Evolutionary conservation across 2,113 vertebrate species (phyloP), one percentile per base, ranked within the genome.

Genomic region (Ceyx cyanopectus): DNA sequence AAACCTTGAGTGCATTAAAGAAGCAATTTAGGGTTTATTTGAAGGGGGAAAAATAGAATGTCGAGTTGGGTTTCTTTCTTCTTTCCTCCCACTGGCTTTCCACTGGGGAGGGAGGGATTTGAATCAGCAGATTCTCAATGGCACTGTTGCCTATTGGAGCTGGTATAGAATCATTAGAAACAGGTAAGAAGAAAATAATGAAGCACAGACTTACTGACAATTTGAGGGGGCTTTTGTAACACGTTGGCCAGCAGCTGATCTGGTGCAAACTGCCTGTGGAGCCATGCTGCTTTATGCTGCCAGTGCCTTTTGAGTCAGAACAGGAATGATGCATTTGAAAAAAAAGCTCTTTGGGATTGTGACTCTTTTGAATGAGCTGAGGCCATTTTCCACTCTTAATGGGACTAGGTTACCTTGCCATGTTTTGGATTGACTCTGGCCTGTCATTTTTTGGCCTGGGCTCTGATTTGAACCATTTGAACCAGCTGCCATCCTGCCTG

Each of bases 11-110:
- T 91, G 86, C 89, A 96, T 95, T 96, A 96, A 96, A 94, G 96
- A 95, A 95, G 91, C 95, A 95, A 97, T 97, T 96, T 97, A 86
- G 79, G 94, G 87, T 94, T 94, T 96, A 89, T 95, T 96, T 97
- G 96, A 96, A 95, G 93, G 90, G 81, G 88, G 87, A 77, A 93
- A 93, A 96, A 96, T 95, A 88, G 86, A 92, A 95, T 92, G 87
- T 95, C 53, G 51, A 95, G 78, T 96, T 95, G 95, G 81, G 91
- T 95, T 95, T 95, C 93, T 94, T 95, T 96, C 93, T 94, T 92
- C 89, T 95, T 94, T 96, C 75, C 87, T 96, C 93, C 94, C 87
- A 95, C 95, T 91, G 96, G 69, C 78, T 89, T 96, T 96, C 91
- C 90, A 87, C 85, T 87, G 89, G 91, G 90, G 92, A 93, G 67